phyloP scores from a whole-genome alignment of 2,113 vertebrate genomes.

The Sclerurus mexicanus region DNA sequence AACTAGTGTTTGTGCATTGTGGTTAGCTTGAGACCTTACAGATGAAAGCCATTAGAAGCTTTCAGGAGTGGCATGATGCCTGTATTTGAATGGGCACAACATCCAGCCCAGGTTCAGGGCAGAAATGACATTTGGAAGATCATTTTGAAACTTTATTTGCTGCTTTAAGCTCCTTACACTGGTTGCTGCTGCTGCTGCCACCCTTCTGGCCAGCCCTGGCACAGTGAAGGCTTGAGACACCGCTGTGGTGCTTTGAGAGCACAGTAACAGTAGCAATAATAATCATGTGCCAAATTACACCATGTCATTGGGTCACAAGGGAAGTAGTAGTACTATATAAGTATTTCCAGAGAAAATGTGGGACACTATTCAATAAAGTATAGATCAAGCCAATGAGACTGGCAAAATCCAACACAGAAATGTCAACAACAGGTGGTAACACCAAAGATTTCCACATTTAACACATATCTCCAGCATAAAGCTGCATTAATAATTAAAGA shows the following conservation, averaged over 20 bases:
- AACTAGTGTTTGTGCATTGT: not conserved
- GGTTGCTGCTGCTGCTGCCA: not conserved
- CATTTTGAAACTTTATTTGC: not conserved
- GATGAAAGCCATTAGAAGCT: not conserved
- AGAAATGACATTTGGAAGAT: not conserved
- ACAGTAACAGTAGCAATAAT: not conserved
- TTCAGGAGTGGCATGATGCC: not conserved
- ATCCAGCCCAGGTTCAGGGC: rapidly evolving
- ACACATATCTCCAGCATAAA: not conserved
- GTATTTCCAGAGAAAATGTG: not conserved
- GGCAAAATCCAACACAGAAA: not conserved
- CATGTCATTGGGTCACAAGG: not conserved
- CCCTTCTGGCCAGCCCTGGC: rapidly evolving
- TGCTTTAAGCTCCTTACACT: not conserved
- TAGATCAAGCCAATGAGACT: not conserved
- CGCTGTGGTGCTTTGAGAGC: not conserved
- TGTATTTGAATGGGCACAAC: not conserved
- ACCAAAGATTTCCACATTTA: not conserved
- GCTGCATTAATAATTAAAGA: not conserved
- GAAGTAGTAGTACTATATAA: not conserved
- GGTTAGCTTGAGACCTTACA: not conserved
- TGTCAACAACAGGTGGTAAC: not conserved
- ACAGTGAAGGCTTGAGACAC: rapidly evolving
- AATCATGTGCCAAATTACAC: not conserved
- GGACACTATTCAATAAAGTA: not conserved